Percentiles rank a stretch among this genome's conserved stretches.
Conservation (phyloP, 2,113 vertebrate species). For the Petaurus breviceps region DNA sequence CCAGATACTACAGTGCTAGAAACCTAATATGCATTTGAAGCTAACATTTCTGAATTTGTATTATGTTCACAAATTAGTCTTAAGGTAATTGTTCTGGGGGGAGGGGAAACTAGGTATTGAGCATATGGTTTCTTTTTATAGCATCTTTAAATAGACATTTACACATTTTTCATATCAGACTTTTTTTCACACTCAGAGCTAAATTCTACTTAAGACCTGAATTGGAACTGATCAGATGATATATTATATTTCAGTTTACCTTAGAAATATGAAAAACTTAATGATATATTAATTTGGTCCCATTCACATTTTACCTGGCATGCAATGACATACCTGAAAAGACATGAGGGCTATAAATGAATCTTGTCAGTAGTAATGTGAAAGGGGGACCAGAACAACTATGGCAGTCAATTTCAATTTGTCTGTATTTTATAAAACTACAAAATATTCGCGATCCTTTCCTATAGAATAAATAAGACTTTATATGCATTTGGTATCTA, state of each 20-base stretch:
- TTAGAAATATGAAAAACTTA: constrained; percentile 40
- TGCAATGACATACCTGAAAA: constrained; percentile 62
- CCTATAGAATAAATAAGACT: not conserved
- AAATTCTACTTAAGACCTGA: constrained; percentile 50
- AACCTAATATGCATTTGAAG: not conserved
- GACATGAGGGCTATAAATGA: constrained; percentile 66
- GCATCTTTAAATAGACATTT: constrained; percentile 67
- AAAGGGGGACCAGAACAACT: constrained; percentile 51
- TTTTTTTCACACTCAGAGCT: constrained; percentile 61
- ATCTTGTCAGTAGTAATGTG: constrained; percentile 2
- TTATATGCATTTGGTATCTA: constrained; percentile 39
- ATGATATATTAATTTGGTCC: constrained; percentile 50
- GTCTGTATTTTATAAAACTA: constrained; percentile 47
- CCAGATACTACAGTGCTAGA: not conserved
- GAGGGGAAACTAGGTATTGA: constrained; percentile 46
- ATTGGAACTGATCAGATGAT: constrained; percentile 47
- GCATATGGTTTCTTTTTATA: constrained; percentile 73
- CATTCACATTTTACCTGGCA: constrained; percentile 47
- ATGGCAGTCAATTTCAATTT: constrained; percentile 50
- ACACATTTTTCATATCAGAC: constrained; percentile 51
- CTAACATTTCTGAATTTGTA: constrained; percentile 23
- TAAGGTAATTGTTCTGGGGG: constrained; percentile 7
- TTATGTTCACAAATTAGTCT: constrained; percentile 39
- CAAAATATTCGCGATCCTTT: constrained; percentile 59
- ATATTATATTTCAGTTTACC: constrained; percentile 51